These are phyloP conservation scores for Sinotaia quadrata DNA, from an alignment of 2,888 invertebrate genomes.

Conservation along the genomic window DNA sequence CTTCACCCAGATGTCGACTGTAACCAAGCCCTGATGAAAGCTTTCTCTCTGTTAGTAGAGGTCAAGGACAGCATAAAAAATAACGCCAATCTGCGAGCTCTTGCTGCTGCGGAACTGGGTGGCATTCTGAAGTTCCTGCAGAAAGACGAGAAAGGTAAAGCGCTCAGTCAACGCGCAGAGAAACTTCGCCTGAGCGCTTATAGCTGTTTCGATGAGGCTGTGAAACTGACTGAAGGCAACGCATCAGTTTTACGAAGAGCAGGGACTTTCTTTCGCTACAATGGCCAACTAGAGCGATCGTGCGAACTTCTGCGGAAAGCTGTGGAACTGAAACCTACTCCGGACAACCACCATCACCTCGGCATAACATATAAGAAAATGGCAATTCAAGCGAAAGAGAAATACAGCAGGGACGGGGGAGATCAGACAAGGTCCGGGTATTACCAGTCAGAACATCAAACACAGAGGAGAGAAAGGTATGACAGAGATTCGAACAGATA, in stretches of 20 bases:
- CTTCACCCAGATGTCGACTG: too few species aligned
- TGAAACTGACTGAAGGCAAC: background rate
- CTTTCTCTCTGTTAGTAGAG: background rate
- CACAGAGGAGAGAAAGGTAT: too few species aligned
- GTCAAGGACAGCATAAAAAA: background rate
- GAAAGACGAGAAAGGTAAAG: background rate
- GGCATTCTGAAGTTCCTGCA: constrained; percentile 9
- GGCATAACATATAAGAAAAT: too few species aligned
- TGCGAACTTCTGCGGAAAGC: background rate
- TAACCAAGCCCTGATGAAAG: too few species aligned
- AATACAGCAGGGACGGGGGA: too few species aligned
- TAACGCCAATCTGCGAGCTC: background rate
- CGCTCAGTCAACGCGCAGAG: background rate
- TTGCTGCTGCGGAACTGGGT: background rate
- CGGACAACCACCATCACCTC: constrained; percentile 5
- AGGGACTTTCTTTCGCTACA: background rate
- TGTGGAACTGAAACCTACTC: background rate
- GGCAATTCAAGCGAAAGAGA: too few species aligned
- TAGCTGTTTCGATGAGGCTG: constrained; percentile 3
- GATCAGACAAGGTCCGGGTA: too few species aligned
- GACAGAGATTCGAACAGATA: too few species aligned
- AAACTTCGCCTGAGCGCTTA: background rate
- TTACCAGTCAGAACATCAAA: too few species aligned
- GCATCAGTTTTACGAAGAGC: background rate
- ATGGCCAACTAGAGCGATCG: background rate